Evolutionary conservation across 2,888 invertebrate genomes (phyloP).

Genomic region (Plagodis dolabraria): DNA sequence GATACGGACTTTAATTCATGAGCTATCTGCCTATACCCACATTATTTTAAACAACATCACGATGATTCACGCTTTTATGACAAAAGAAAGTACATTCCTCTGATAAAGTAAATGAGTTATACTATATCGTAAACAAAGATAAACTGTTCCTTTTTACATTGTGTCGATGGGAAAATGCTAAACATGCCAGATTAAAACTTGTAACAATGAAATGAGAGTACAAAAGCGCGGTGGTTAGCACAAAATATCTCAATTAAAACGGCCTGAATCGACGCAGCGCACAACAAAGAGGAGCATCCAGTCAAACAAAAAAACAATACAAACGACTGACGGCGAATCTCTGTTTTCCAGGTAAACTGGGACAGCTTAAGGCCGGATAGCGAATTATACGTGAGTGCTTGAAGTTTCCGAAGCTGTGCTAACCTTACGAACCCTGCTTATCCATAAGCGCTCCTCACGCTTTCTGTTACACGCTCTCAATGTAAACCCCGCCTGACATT

Average conservation of each 20-base stretch:
- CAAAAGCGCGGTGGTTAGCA: slow-evolving; percentile 41
- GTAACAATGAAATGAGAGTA: slow-evolving; percentile 35
- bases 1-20: not conserved
- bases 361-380: slow-evolving; percentile 85
- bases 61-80: too few species aligned
- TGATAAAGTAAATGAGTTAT: not conserved
- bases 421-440: slow-evolving; percentile 47
- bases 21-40: too few species aligned
- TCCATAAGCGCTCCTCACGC: slow-evolving; percentile 47
- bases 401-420: slow-evolving; percentile 56
- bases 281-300: slow-evolving; percentile 53
- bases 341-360: slow-evolving; percentile 84
- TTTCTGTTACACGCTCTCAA: slow-evolving; percentile 44
- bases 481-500: slow-evolving; percentile 32
- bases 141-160: slow-evolving; percentile 16
- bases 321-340: slow-evolving; percentile 69
- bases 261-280: slow-evolving; percentile 39
- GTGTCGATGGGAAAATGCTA: slow-evolving; percentile 10
- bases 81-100: too few species aligned
- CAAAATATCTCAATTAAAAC: slow-evolving; percentile 41
- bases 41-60: too few species aligned
- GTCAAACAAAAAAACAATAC: slow-evolving; percentile 60
- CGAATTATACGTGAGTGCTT: slow-evolving; percentile 82
- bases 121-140: not conserved
- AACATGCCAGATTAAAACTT: slow-evolving; percentile 25